Evolutionary conservation across 2,888 invertebrate genomes (phyloP), one percentile per base, ranked within the genome.

Genomic region (Prionchulus punctatus): DNA sequence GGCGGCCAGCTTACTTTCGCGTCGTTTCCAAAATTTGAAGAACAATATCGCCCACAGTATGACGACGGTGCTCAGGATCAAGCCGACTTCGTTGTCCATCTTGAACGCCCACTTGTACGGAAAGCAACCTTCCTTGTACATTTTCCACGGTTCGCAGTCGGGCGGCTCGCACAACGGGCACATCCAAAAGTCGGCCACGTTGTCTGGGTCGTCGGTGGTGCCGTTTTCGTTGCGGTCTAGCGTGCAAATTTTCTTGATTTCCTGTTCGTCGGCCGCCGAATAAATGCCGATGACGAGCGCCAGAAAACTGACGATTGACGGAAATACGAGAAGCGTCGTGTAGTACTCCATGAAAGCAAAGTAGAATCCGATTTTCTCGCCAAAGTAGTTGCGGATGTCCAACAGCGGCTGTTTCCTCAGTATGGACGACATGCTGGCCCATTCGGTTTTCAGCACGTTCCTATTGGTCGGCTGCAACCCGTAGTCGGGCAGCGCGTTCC

Each of bases 91-190:
- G 50, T 49, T 49, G 30, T 49, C 50, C 21, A 49, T 28, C 12
- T 30, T 4, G 21, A 28, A 49, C 7, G 27, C 28, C 50, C 50
- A 49, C 30, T 26, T 7, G 12, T 26, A 49, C 21, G 7, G 50
- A 4, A 12, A 26, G 50, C 50, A 49, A 7, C 50, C 50, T 26
- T 49, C 50, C 7, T 28, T 7, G 30, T 49, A 49, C 50, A 49
- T 49, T 26, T 26, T 7, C 28, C 27, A 49, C 28, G 50, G 50
- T 15, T 49, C 50, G 50, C 50, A 49, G 12, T 7, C 12, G 4
- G 50, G 50, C 50, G 50, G 50, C 12, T 49, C 15, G 50, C 50
- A 49, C 3, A 49, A 28, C 4, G 50, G 50, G 50, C 50, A 49
- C 50, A 49, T 49, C 28, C 30, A 26, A 3, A 28, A 28, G 27